phyloP scores from a whole-genome alignment of 2,797 vertebrate species.

The Gadopsis bispinosus region DNA sequence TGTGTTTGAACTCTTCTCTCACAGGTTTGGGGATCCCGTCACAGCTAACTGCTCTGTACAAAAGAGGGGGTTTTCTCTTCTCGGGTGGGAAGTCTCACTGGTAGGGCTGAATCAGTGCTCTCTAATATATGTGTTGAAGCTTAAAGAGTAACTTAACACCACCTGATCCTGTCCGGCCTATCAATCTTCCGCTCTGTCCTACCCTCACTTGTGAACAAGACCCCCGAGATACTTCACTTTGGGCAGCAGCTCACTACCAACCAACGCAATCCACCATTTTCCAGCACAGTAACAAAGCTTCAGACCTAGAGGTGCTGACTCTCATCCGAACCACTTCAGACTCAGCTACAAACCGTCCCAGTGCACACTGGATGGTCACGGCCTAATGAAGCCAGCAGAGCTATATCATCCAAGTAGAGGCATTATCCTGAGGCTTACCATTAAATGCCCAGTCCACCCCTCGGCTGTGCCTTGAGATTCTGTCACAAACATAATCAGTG shows the following conservation, averaged over 20 bases:
- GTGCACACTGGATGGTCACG: background rate
- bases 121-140: background rate
- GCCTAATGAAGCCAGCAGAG: background rate
- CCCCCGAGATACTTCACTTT: background rate
- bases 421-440: background rate
- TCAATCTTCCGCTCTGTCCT: background rate
- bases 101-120: conserved; percentile 36
- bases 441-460: background rate
- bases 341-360: background rate
- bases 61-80: fast-evolving
- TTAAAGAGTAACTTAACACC: background rate
- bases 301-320: background rate
- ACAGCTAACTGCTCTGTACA: conserved; percentile 68
- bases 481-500: too few relatives aligned
- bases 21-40: conserved; percentile 74
- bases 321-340: background rate
- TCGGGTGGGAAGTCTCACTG: conserved; percentile 62
- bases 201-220: background rate
- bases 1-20: background rate
- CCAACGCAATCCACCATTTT: background rate
- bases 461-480: background rate
- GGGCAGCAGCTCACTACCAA: background rate
- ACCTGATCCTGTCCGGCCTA: too few relatives aligned
- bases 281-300: background rate
- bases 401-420: too few relatives aligned